Base-by-base conservation (phyloP, 2,113 vertebrate genomes). In the Ammodytes marinus region DNA sequence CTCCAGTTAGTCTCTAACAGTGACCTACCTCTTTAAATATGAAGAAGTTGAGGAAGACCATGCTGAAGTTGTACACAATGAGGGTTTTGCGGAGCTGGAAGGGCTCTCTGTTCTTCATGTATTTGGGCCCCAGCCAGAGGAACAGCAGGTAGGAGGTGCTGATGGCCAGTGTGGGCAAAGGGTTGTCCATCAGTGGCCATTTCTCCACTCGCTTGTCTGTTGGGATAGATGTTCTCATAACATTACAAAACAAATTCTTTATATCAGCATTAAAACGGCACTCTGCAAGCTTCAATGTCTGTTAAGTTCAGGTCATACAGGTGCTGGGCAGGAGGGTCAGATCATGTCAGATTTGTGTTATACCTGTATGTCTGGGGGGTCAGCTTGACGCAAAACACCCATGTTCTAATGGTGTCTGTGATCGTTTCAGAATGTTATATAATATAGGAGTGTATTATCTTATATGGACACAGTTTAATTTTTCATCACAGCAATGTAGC, bases 1-100 rank as follows among this genome's bases (percentile, higher is more conserved):
- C n/a, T 1, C 0, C 35, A 39, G 2, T 5, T 35, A 13, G 46
- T 19, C 10, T 55, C 8, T 46, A 8, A 46, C 7, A 2, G 7
- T 39, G n/a, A 91, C 92, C 45, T 79, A 99, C 98, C 97, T 99
- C 98, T 96, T 98, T 98, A 90, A 98, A 99, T 92, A 99, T 99
- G 94, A 97, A 99, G 93, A 99, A 95, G 93, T 99, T 99, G 88
- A 99, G 96, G 87, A 99, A 94, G 93, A 99, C 97, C 98, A 99
- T 99, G 74, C 98, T 97, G 90, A 99, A 99, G 95, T 99, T 99
- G 95, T 99, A 99, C 91, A 96, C 46, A 66, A 99, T 96, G 85
- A 99, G 96, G n/a, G 97, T 95, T 84, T 96, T 96, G 76, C 98
- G 96, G 80, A 99, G 95, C 92, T 99, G 98, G 90, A 99, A 97